Percentiles rank a stretch among this genome's conserved stretches.
phyloP scores from a whole-genome alignment of 2,113 vertebrate species.

The Zootoca vivipara region DNA sequence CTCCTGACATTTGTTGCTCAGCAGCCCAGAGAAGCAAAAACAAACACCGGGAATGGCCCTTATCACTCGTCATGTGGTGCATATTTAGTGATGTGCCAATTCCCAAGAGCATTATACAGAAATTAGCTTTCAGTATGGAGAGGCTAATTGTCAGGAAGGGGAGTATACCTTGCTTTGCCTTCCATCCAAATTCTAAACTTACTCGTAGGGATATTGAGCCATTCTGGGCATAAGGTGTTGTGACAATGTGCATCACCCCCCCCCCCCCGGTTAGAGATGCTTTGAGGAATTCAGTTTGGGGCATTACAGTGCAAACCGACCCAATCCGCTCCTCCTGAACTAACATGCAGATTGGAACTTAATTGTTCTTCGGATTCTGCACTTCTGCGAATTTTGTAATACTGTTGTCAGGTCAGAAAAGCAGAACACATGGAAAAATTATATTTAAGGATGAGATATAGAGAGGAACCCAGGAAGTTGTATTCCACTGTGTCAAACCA shows the following conservation, averaged over 20 bases:
- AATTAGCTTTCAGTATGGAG: slow-evolving; percentile 1
- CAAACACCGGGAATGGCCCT: background rate
- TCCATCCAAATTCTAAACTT: background rate
- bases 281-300: too few relatives aligned
- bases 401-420: background rate
- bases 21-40: background rate
- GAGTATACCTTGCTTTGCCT: background rate
- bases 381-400: background rate
- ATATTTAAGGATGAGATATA: too few relatives aligned
- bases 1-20: background rate
- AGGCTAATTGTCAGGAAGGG: background rate
- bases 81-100: background rate
- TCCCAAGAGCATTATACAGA: background rate
- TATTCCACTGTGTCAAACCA: too few relatives aligned
- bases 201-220: too few relatives aligned
- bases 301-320: too few relatives aligned
- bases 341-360: background rate
- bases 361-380: background rate
- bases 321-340: background rate
- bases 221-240: background rate
- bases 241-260: too few relatives aligned
- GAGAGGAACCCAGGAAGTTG: too few relatives aligned
- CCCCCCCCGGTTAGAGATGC: too few relatives aligned
- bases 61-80: background rate
- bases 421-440: too few relatives aligned